Base-by-base conservation (phyloP, 2,113 vertebrate species). In the Mustelus asterias region DNA sequence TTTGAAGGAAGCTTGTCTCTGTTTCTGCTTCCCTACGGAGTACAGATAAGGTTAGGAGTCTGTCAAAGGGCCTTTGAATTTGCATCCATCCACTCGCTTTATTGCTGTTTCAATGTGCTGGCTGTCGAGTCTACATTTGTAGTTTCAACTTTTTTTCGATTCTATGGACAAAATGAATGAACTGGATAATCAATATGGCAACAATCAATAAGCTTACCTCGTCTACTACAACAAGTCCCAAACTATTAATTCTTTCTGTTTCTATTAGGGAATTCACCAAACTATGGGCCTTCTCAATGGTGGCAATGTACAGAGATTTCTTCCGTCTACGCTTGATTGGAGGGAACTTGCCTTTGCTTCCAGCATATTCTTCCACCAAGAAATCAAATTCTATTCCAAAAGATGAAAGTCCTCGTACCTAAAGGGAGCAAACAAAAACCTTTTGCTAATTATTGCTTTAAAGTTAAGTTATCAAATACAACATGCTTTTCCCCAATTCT, bases 321-420 rank as follows among this genome's bases (percentile, higher is more conserved):
- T 97, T 98, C 10, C 94, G 96, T 94, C 98, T 98, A 95, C 98
- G 98, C 97, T 98, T 99, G 96, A 98, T 97, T 0, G 99, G 99
- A 95, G 99, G 99, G 96, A 99, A 98, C 97, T 96, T 98, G 96
- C 99, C 99, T 97, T 99, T 99, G 96, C 98, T 99, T 96, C 98
- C 99, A 0, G 99, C 99, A 18, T 99, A 99, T 97, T 99, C 99
- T 97, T 99, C 99, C 96, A 99, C 98, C 97, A 99, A 97, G 97
- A 99, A 99, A 96, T 98, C 98, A 96, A 99, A 96, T 96, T 99
- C 99, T 97, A 99, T 93, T 76, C 99, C 99, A 96, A 99, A 99
- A 97, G 97, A 97, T 0, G 98, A 98, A 37, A 99, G 96, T 63
- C 97, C 98, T 29, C 98, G 98, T 22, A 99, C 98, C 99, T 99